Percentiles rank a stretch among this genome's conserved stretches.
Evolutionary conservation across 1,140 invertebrate genomes (phyloP).

Genomic region (Caenorhabditis tropicalis): DNA sequence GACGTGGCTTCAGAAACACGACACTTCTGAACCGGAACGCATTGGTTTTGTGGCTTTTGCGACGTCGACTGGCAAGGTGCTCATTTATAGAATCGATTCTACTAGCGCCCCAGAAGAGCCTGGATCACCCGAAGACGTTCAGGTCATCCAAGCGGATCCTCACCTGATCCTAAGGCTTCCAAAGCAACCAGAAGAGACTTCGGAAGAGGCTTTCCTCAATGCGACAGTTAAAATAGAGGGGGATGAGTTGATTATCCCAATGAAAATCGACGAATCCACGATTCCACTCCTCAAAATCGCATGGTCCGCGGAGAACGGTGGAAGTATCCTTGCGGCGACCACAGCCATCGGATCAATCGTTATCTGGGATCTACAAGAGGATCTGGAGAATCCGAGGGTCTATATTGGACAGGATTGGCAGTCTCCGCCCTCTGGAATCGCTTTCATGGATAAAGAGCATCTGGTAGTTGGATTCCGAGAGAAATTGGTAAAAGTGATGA

Average conservation of each 20-base stretch:
- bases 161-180: background rate
- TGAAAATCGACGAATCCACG: background rate
- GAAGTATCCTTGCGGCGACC: background rate
- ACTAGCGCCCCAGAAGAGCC: background rate
- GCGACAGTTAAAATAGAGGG: background rate
- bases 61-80: background rate
- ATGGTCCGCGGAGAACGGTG: background rate
- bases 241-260: background rate
- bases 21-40: background rate
- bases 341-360: background rate
- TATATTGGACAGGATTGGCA: background rate
- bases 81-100: constrained; percentile 7
- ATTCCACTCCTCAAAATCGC: background rate
- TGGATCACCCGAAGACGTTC: background rate
- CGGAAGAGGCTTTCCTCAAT: background rate
- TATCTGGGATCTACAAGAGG: background rate
- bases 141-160: background rate
- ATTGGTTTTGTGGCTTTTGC: background rate
- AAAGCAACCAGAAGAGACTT: background rate
- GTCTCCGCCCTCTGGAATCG: background rate
- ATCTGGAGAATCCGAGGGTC: background rate
- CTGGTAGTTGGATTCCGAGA: background rate
- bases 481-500: background rate
- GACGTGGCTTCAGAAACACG: constrained; percentile 9
- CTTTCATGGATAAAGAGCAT: background rate